Conservation (phyloP, 1,140 invertebrate genomes). For the Drosophila ercepeae region DNA sequence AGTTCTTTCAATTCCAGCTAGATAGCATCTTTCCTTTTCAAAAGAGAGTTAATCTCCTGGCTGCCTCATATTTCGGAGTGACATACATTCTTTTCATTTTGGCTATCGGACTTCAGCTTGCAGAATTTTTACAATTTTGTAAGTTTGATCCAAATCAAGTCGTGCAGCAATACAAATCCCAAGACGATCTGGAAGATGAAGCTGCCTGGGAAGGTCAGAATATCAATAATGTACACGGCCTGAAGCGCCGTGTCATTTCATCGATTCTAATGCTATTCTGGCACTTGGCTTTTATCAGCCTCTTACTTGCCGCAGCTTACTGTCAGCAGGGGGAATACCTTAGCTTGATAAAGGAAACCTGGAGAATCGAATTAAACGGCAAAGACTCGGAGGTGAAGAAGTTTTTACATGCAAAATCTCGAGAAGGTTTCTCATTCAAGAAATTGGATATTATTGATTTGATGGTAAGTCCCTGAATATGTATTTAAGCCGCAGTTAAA, state of each 20-base stretch:
- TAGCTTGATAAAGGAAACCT: constrained; percentile 10
- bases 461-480: constrained; percentile 10
- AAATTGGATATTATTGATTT: constrained; percentile 22
- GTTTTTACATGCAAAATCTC: not conserved
- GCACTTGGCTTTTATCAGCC: constrained; percentile 25
- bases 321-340: constrained; percentile 35
- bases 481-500: not conserved
- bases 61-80: constrained; percentile 38
- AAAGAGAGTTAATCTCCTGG: constrained; percentile 19
- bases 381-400: not conserved
- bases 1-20: constrained; percentile 16
- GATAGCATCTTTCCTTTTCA: constrained; percentile 2
- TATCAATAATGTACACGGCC: not conserved
- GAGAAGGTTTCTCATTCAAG: not conserved
- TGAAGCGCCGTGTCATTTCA: not conserved
- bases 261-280: constrained; percentile 19
- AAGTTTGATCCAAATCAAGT: constrained; percentile 14
- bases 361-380: constrained; percentile 12
- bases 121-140: not conserved
- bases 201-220: constrained; percentile 25
- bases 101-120: constrained; percentile 14
- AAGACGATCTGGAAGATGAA: constrained; percentile 31
- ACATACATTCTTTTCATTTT: constrained; percentile 13
- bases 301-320: constrained; percentile 34
- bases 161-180: constrained; percentile 15